Evolutionary conservation across 2,888 invertebrate genomes (phyloP), one percentile per base, ranked within the genome.

Genomic region (Gasteruption jaculator): DNA sequence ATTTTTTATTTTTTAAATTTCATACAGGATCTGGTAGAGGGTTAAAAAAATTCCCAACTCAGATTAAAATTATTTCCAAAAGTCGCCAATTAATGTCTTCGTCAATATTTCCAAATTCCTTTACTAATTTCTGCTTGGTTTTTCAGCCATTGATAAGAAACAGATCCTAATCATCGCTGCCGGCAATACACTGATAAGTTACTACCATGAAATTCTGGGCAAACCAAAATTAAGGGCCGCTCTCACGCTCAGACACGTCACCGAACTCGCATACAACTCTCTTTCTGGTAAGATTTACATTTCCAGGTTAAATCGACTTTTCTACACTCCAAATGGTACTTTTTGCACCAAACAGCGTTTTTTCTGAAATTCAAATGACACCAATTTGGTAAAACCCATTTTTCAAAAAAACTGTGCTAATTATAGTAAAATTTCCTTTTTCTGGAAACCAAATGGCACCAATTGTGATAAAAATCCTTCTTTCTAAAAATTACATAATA

Each of bases 201-300:
- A 88, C 20, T 79, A 83, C 54, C 83, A 85, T 57, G 78, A 82
- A 46, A 56, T 74, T 0, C 73, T 89, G 18, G 86, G 87, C 3
- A 81, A 78, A 52, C 83, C 85, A 3, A 76, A 76, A 52, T 68
- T 76, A 1, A 73, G 73, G 14, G 49, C 53, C 6, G 58, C 63
- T 40, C 56, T 29, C 44, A 59, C 40, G 62, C 71, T 36, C 73
- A 72, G 74, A 40, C 71, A 76, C 5, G 78, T 86, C 10, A 80
- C 80, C 32, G 83, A 83, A 11, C 69, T 90, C 65, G 78, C 83
- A 0, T 86, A 81, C 54, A 81, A 88, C 53, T 76, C 74, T 3
- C 50, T 75, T 1, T 74, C 74, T 43, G 77, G 81, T 56, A 73
- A 20, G 8, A 18, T 50, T 27, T 18, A 34, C 8, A n/a, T n/a